These are phyloP conservation scores for Girardia tigrina DNA, from an alignment of 2,888 invertebrate genomes.

Conservation along the genomic window DNA sequence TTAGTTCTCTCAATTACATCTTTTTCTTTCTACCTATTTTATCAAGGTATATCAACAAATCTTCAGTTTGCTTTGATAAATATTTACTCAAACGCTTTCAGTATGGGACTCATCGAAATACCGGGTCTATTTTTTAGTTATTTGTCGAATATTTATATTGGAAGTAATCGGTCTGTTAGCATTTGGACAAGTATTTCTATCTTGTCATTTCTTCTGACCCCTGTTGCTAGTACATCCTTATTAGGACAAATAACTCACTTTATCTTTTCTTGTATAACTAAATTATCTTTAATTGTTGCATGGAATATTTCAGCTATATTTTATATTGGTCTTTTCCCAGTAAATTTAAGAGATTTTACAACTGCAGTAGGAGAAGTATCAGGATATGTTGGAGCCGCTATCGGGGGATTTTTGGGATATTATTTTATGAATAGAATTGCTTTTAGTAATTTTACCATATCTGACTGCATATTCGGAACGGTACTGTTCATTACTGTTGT, in stretches of 20 bases:
- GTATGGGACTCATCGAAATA: background rate
- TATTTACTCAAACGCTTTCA: background rate
- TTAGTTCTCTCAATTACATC: background rate
- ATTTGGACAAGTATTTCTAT: background rate
- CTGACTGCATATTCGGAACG: background rate
- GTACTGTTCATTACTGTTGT: background rate
- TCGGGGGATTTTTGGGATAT: background rate
- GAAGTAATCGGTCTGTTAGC: too few relatives aligned
- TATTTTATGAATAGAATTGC: background rate
- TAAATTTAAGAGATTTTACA: background rate
- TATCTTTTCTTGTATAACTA: background rate
- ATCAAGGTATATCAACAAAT: background rate
- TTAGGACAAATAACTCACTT: background rate
- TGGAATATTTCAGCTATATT: background rate
- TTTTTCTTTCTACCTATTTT: conserved; percentile 8
- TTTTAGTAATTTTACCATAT: background rate
- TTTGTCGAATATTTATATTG: too few relatives aligned
- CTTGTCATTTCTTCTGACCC: background rate
- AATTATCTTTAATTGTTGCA: background rate
- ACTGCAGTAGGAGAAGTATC: background rate
- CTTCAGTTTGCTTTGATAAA: background rate
- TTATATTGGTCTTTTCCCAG: background rate
- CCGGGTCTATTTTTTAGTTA: too few relatives aligned
- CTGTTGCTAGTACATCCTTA: background rate
- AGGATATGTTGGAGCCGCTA: background rate